Percentiles rank a stretch among this genome's conserved stretches.
These are phyloP conservation scores for Phoenoteleia sp. DNA, from an alignment of 2,888 invertebrate genomes.

Conservation along the genomic window DNA sequence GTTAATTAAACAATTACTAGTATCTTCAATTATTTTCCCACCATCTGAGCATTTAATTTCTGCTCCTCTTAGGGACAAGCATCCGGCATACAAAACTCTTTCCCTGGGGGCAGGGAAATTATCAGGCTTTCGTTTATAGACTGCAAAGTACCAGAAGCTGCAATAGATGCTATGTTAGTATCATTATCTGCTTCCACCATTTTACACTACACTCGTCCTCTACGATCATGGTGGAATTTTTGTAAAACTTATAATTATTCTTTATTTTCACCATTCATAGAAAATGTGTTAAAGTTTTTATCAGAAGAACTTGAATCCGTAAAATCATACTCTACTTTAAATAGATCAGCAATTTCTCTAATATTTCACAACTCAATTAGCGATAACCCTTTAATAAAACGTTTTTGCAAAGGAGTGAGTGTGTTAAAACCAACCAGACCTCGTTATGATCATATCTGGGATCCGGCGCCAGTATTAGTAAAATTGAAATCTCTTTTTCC, in stretches of 20 bases:
- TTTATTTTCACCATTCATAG: slow-evolving; percentile 6
- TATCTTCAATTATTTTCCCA: not conserved
- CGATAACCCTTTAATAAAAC: not conserved
- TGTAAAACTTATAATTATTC: not conserved
- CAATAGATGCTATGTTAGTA: not conserved
- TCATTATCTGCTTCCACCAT: slow-evolving; percentile 62
- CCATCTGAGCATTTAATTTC: not conserved
- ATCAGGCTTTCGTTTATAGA: not conserved
- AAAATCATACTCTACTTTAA: not conserved
- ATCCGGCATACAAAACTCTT: slow-evolving; percentile 9
- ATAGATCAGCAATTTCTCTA: not conserved
- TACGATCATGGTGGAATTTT: slow-evolving; percentile 56
- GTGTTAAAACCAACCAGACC: slow-evolving; percentile 52
- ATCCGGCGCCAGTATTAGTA: slow-evolving; percentile 71
- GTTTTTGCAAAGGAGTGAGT: not conserved
- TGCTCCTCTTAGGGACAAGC: slow-evolving; percentile 8
- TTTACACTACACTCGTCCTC: slow-evolving; percentile 39
- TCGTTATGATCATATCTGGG: slow-evolving; percentile 73
- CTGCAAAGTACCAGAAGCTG: not conserved
- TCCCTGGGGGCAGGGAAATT: slow-evolving; percentile 19
- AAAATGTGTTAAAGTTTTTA: slow-evolving; percentile 45
- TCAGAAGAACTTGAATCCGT: not conserved
- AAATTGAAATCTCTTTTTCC: slow-evolving; percentile 36
- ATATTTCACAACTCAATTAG: not conserved
- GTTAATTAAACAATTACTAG: not conserved